Evolutionary conservation across 1,140 invertebrate genomes (phyloP).

Genomic region (Hycleus cichorii): DNA sequence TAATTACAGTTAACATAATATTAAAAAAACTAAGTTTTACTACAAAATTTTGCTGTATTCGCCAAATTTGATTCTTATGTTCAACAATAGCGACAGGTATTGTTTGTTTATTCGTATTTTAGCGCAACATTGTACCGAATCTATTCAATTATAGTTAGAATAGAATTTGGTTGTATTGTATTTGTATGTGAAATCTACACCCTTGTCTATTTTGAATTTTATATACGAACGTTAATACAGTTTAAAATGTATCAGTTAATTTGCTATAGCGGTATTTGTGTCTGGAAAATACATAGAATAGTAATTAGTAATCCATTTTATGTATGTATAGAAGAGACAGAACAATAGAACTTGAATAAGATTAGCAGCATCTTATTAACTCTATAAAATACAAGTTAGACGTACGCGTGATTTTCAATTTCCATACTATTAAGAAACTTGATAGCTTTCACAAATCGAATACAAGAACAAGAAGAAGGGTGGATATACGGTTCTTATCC

Average conservation of each 20-base stretch:
- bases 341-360: constrained; percentile 30
- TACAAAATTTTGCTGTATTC: too few species aligned
- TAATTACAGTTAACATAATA: too few species aligned
- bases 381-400: constrained; percentile 35
- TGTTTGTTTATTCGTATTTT: too few species aligned
- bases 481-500: not conserved
- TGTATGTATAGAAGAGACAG: constrained; percentile 1
- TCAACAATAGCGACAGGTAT: too few species aligned
- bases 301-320: constrained; percentile 27
- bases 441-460: constrained; percentile 29
- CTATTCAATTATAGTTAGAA: too few species aligned
- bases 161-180: not conserved
- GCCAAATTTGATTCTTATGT: too few species aligned
- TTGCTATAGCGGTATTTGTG: constrained; percentile 1
- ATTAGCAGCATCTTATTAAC: constrained; percentile 37
- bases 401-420: constrained; percentile 39
- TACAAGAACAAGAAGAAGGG: not conserved
- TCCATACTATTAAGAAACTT: constrained; percentile 39
- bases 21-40: too few species aligned
- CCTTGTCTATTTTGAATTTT: not conserved
- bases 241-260: constrained; percentile 13
- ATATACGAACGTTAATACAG: not conserved
- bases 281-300: constrained; percentile 19
- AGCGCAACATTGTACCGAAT: too few species aligned
- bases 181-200: constrained; percentile 5